Evolutionary conservation across 2,888 invertebrate genomes (phyloP).

Genomic region (Drosophila borealis): DNA sequence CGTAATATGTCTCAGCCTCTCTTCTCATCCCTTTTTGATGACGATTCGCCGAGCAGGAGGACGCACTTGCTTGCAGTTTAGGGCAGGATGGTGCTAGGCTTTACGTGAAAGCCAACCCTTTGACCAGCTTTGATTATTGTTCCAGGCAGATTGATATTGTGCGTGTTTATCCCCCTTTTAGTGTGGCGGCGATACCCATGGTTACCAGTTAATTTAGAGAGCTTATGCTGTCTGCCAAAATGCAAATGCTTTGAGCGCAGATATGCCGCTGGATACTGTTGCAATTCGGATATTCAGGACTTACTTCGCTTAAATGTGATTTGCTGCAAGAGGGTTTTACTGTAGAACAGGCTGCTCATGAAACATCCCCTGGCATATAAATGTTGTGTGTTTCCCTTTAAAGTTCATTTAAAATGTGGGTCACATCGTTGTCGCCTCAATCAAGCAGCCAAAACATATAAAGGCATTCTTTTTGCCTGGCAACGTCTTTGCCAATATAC

Average conservation of each 20-base stretch:
- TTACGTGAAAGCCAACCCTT: conserved; percentile 25
- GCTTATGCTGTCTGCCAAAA: conserved; percentile 69
- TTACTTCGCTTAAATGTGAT: conserved; percentile 56
- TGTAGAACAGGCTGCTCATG: background rate
- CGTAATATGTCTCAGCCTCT: background rate
- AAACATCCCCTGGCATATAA: background rate
- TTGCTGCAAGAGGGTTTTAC: conserved; percentile 19
- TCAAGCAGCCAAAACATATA: conserved; percentile 48
- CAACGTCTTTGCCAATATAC: conserved; percentile 27
- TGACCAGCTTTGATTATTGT: conserved; percentile 24
- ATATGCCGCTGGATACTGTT: conserved; percentile 20
- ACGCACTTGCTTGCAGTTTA: conserved; percentile 7
- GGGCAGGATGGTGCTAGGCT: conserved; percentile 3
- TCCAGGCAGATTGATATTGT: conserved; percentile 30
- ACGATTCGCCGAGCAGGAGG: background rate
- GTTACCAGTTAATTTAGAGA: conserved; percentile 78
- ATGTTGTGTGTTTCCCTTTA: conserved; percentile 7
- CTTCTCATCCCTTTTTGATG: conserved; percentile 9
- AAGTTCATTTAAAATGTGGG: conserved; percentile 48
- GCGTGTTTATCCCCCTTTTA: conserved; percentile 20
- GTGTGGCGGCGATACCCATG: conserved; percentile 57
- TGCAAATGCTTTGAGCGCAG: conserved; percentile 14
- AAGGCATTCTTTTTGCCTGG: conserved; percentile 32
- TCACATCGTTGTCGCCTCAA: conserved; percentile 42
- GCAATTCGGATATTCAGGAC: conserved; percentile 30